These are phyloP conservation scores for Drosophila rubida DNA, from an alignment of 2,888 invertebrate species.

Conservation along the genomic window DNA sequence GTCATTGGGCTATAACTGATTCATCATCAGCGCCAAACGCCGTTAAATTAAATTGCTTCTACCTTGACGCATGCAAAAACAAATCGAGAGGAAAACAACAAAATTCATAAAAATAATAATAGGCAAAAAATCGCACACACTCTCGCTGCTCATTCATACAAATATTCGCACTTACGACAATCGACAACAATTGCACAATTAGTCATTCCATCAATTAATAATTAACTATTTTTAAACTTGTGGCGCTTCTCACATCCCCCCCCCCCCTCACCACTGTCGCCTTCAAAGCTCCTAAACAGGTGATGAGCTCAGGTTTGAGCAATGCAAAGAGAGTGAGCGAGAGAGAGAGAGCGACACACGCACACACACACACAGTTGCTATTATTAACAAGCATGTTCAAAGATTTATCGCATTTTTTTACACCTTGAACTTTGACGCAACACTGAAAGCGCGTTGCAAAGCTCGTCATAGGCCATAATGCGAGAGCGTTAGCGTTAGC, in stretches of 20 bases:
- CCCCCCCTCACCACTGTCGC: background rate
- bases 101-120: conserved; percentile 7
- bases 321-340: conserved; percentile 27
- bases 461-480: conserved; percentile 29
- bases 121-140: conserved; percentile 41
- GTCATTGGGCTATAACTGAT: conserved; percentile 51
- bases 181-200: conserved; percentile 56
- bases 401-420: conserved; percentile 56
- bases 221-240: conserved; percentile 72
- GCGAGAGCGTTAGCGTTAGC: background rate
- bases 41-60: conserved; percentile 54
- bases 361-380: conserved; percentile 8
- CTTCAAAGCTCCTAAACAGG: background rate
- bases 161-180: conserved; percentile 2
- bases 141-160: conserved; percentile 1
- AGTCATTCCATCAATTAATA: conserved; percentile 74
- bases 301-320: conserved; percentile 62
- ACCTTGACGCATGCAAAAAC: conserved; percentile 49
- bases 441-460: conserved; percentile 47
- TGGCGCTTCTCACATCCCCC: conserved; percentile 1
- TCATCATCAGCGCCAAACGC: conserved; percentile 47
- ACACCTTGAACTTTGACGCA: conserved; percentile 76
- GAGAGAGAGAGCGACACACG: conserved; percentile 10
- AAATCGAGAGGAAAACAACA: conserved; percentile 2
- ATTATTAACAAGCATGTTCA: conserved; percentile 33